Conservation (phyloP, 1,140 invertebrate species). For the Chelonus insularis region DNA sequence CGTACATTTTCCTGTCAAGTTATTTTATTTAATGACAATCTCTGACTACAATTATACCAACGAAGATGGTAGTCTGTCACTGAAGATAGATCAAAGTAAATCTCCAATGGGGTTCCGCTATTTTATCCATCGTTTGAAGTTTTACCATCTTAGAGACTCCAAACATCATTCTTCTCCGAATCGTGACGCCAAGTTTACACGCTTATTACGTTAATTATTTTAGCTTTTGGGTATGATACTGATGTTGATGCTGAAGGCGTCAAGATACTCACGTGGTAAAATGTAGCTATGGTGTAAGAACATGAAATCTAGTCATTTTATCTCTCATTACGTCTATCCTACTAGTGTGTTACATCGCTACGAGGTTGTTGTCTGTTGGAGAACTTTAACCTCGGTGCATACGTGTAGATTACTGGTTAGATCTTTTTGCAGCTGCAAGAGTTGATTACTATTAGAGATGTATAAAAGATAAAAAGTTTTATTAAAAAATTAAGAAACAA, state of each 20-base stretch:
- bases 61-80: too few relatives aligned
- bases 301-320: background rate
- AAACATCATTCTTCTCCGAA: background rate
- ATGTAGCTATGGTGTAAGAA: background rate
- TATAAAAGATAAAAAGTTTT: too few relatives aligned
- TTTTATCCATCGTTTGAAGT: too few relatives aligned
- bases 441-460: too few relatives aligned
- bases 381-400: slow-evolving; percentile 9
- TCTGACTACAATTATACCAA: too few relatives aligned
- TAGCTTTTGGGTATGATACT: slow-evolving; percentile 7
- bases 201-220: slow-evolving; percentile 25
- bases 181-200: slow-evolving; percentile 13
- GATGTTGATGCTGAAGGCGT: background rate
- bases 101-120: too few relatives aligned
- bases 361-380: background rate
- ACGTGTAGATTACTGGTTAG: background rate
- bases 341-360: background rate
- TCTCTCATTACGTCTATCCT: too few relatives aligned
- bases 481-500: too few relatives aligned
- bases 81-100: too few relatives aligned
- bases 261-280: background rate
- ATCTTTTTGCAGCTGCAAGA: too few relatives aligned
- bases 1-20: background rate
- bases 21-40: background rate
- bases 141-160: too few relatives aligned